phyloP scores from a whole-genome alignment of 2,797 vertebrate species.

The Hozukius guyotensis region DNA sequence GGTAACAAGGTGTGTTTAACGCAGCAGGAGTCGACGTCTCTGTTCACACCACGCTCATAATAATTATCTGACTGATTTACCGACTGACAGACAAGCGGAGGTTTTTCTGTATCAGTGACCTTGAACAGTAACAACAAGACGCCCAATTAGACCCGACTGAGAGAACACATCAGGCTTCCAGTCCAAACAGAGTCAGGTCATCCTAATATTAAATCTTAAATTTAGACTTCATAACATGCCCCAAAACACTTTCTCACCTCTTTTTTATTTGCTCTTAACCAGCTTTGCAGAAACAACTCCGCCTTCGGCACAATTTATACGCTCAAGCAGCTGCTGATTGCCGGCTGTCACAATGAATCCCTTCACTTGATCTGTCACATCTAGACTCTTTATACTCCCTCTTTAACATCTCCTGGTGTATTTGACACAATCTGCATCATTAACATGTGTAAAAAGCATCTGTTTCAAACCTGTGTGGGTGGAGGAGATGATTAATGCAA shows the following conservation, averaged over 20 bases:
- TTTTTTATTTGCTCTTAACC: slow-evolving; percentile 18
- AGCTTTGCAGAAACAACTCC: not conserved
- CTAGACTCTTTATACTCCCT: not conserved
- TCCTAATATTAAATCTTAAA: slow-evolving; percentile 3
- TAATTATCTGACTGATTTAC: slow-evolving; percentile 15
- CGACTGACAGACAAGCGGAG: not conserved
- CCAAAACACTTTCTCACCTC: not conserved
- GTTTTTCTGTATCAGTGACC: slow-evolving; percentile 29
- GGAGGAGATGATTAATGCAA: slow-evolving; percentile 56
- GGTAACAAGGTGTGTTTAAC: slow-evolving; percentile 47
- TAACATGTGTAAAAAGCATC: not conserved
- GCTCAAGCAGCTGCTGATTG: slow-evolving; percentile 26
- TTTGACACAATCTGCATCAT: slow-evolving; percentile 30
- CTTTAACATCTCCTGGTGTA: slow-evolving; percentile 1
- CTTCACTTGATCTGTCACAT: slow-evolving; percentile 27
- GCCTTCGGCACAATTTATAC: not conserved
- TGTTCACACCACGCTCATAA: slow-evolving; percentile 5
- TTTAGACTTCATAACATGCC: not conserved
- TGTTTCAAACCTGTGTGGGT: slow-evolving; percentile 47
- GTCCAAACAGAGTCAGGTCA: not conserved
- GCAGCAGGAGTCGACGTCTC: slow-evolving; percentile 25
- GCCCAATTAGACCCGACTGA: not conserved
- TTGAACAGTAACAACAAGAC: not conserved
- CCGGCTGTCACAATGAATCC: slow-evolving; percentile 54
- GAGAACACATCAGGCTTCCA: not conserved